These are phyloP conservation scores for Nomia melanderi DNA, from an alignment of 1,140 invertebrate species.

Conservation along the genomic window DNA sequence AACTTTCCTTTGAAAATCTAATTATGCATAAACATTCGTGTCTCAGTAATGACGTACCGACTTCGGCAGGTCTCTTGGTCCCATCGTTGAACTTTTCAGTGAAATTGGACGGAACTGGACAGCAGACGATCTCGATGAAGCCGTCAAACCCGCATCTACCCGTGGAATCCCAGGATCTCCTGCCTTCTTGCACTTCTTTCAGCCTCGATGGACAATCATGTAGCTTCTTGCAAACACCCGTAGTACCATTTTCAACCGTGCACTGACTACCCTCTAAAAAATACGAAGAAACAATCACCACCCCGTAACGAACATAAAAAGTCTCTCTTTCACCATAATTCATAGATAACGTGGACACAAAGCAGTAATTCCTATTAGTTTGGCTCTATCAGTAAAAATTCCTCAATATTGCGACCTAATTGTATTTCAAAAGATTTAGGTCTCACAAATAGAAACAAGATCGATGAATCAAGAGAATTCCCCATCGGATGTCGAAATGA, in stretches of 20 bases:
- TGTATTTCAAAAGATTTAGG: too few relatives aligned
- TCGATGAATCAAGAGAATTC: too few relatives aligned
- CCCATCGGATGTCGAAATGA: too few relatives aligned
- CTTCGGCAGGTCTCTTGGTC: conserved; percentile 31
- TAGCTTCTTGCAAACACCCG: conserved; percentile 71
- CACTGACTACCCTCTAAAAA: conserved; percentile 70
- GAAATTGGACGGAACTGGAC: conserved; percentile 47
- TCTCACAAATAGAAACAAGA: too few relatives aligned
- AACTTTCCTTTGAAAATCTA: too few relatives aligned
- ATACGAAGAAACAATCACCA: not conserved
- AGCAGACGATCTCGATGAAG: conserved; percentile 73
- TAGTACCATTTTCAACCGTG: conserved; percentile 52
- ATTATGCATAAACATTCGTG: too few relatives aligned
- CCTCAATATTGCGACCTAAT: too few relatives aligned
- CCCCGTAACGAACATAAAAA: too few relatives aligned
- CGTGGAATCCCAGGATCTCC: conserved; percentile 45
- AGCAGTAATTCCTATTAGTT: too few relatives aligned
- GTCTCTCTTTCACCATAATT: too few relatives aligned
- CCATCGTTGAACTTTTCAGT: conserved; percentile 8
- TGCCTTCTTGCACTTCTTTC: conserved; percentile 63
- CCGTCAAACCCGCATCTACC: conserved; percentile 71
- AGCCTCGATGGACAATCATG: conserved; percentile 67
- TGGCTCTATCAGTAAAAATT: too few relatives aligned
- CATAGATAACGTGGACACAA: too few relatives aligned
- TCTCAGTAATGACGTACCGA: conserved; percentile 18